Evolutionary conservation across 2,797 vertebrate species (phyloP).

Genomic region (Botia almorhae): DNA sequence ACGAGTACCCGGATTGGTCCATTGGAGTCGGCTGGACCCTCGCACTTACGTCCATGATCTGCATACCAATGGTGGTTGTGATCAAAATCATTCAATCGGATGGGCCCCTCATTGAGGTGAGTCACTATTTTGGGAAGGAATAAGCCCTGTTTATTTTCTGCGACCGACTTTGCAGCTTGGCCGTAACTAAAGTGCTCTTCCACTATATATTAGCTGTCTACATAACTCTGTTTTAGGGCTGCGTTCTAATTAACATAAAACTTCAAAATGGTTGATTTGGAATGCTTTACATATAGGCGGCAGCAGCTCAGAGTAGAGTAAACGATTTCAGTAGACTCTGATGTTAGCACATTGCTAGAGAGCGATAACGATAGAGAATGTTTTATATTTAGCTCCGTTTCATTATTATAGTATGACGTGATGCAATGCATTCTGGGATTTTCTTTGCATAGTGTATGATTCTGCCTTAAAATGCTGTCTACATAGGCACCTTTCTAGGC

Average conservation of each 20-base stretch:
- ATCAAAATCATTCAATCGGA: constrained; percentile 92
- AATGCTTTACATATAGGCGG: no score
- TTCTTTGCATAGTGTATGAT: no score
- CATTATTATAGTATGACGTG: no score
- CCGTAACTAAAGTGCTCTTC: no score
- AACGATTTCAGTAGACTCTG: no score
- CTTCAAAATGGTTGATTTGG: background rate
- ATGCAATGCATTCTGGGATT: no score
- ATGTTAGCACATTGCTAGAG: no score
- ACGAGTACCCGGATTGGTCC: constrained; percentile 93
- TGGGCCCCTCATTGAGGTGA: constrained; percentile 93
- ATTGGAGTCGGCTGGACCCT: constrained; percentile 93
- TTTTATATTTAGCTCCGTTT: no score
- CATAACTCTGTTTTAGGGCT: background rate
- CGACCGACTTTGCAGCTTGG: background rate
- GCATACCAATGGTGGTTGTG: constrained; percentile 93
- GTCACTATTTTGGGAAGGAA: constrained; percentile 30
- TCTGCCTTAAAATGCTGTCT: no score
- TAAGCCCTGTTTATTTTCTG: background rate
- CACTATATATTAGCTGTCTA: background rate
- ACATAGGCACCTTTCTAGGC: no score
- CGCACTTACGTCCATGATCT: constrained; percentile 95
- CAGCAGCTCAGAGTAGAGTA: no score
- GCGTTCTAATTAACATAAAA: background rate
- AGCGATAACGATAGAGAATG: no score